Percentiles rank a stretch among this genome's conserved stretches.
These are phyloP conservation scores for Sarcophaga rosellei DNA, from an alignment of 2,888 invertebrate genomes.

Conservation along the genomic window DNA sequence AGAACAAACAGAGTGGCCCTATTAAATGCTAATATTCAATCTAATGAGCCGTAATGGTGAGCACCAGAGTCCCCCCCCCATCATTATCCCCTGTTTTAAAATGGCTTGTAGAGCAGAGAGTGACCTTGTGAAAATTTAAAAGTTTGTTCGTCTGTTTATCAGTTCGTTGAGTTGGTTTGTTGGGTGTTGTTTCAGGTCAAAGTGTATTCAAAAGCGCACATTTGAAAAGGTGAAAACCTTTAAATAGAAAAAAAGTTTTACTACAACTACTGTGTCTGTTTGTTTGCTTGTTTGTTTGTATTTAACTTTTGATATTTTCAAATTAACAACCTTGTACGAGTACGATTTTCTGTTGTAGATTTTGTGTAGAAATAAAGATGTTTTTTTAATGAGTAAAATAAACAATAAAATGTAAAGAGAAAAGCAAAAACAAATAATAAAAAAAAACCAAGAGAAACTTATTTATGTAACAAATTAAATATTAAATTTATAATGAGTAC, in stretches of 20 bases:
- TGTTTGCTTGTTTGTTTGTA: not conserved
- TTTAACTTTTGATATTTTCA: slow-evolving; percentile 58
- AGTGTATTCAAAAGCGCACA: slow-evolving; percentile 8
- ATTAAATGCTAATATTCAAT: slow-evolving; percentile 23
- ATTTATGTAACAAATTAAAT: slow-evolving; percentile 1
- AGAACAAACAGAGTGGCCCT: slow-evolving; percentile 4
- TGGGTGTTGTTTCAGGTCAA: slow-evolving; percentile 51
- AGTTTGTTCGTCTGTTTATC: not conserved
- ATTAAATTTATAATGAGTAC: slow-evolving; percentile 19
- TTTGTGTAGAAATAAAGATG: slow-evolving; percentile 27
- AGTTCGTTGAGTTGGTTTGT: slow-evolving; percentile 9
- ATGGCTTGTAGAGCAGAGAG: not conserved
- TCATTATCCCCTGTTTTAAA: not conserved
- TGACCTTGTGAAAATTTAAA: slow-evolving; percentile 5
- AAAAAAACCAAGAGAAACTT: not conserved
- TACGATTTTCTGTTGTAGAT: not conserved
- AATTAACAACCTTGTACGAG: slow-evolving; percentile 45
- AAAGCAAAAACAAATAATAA: too few relatives aligned
- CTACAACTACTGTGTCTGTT: not conserved
- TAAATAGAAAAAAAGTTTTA: not conserved
- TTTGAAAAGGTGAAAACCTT: slow-evolving; percentile 43
- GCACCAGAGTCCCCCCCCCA: not conserved
- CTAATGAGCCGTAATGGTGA: slow-evolving; percentile 38
- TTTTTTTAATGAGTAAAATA: slow-evolving; percentile 29
- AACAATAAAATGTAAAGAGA: slow-evolving; percentile 24